Evolutionary conservation across 1,140 invertebrate species (phyloP).

Genomic region (Brachionus koreanus): DNA sequence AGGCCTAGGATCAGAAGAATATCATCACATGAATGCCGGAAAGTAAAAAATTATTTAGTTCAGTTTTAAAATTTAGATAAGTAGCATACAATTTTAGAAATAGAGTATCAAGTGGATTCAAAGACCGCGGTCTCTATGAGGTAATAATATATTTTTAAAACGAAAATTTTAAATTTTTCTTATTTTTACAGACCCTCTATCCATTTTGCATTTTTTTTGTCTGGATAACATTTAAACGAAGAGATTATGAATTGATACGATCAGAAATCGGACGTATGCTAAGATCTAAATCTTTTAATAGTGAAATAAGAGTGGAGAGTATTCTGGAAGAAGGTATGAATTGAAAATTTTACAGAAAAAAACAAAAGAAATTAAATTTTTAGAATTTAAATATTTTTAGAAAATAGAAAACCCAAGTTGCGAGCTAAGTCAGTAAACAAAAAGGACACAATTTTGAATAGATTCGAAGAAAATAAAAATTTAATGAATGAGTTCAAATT

Average conservation of each 20-base stretch:
- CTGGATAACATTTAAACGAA: constrained; percentile 55
- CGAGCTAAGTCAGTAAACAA: neutral
- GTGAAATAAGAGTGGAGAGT: constrained; percentile 54
- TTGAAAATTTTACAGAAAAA: neutral
- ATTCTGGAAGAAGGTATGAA: constrained; percentile 48
- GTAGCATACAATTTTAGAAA: constrained; percentile 49
- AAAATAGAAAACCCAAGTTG: neutral
- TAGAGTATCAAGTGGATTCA: constrained; percentile 54
- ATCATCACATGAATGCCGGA: constrained; percentile 58
- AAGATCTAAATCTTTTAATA: constrained; percentile 56
- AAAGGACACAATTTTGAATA: constrained; percentile 28
- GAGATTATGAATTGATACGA: constrained; percentile 52
- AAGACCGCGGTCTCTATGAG: constrained; percentile 56
- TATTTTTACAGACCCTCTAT: constrained; percentile 52
- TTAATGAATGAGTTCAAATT: constrained; percentile 11
- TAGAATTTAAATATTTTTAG: neutral
- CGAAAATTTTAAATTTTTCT: neutral
- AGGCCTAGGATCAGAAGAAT: constrained; percentile 52
- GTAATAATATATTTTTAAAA: constrained; percentile 46
- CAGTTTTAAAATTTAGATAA: neutral
- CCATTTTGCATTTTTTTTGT: constrained; percentile 55
- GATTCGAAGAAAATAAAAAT: constrained; percentile 11
- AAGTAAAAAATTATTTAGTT: constrained; percentile 48
- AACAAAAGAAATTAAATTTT: neutral
- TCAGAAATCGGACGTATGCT: constrained; percentile 56